A percentile compares a stretch with the other conserved stretches of the same genome.
Conservation (phyloP, 2,888 invertebrate genomes). For the Tetranychus truncatus region DNA sequence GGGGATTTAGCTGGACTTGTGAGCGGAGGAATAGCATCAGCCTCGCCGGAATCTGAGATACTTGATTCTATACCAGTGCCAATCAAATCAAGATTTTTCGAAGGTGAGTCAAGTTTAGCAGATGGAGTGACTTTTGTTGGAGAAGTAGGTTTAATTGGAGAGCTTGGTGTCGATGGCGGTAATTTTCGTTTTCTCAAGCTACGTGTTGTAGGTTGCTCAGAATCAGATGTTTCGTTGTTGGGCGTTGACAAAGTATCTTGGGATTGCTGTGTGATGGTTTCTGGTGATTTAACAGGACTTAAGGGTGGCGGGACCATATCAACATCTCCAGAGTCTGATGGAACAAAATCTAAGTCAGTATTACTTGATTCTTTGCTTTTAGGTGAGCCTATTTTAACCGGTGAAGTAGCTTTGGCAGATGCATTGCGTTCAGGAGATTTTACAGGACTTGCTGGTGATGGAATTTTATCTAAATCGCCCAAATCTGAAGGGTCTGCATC, state of each 20-base stretch:
- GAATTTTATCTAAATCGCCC: not conserved
- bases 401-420: not conserved
- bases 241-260: not conserved
- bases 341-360: not conserved
- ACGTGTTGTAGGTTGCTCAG: not conserved
- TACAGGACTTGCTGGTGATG: not conserved
- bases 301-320: not conserved
- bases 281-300: not conserved
- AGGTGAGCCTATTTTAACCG: too few species aligned
- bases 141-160: too few species aligned
- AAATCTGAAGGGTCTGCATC: too few species aligned
- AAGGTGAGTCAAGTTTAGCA: not conserved
- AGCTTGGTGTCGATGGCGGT: too few species aligned
- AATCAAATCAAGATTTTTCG: not conserved
- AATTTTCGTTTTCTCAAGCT: not conserved
- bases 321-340: not conserved
- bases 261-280: too few species aligned
- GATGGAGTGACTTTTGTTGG: not conserved
- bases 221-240: not conserved
- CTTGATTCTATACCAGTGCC: not conserved
- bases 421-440: not conserved
- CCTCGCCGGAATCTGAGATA: too few species aligned
- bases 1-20: not conserved
- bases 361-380: too few species aligned
- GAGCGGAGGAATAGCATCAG: not conserved